Evolutionary conservation across 2,113 vertebrate genomes (phyloP), one percentile per base, ranked within the genome.

Genomic region (Ophiodon elongatus): DNA sequence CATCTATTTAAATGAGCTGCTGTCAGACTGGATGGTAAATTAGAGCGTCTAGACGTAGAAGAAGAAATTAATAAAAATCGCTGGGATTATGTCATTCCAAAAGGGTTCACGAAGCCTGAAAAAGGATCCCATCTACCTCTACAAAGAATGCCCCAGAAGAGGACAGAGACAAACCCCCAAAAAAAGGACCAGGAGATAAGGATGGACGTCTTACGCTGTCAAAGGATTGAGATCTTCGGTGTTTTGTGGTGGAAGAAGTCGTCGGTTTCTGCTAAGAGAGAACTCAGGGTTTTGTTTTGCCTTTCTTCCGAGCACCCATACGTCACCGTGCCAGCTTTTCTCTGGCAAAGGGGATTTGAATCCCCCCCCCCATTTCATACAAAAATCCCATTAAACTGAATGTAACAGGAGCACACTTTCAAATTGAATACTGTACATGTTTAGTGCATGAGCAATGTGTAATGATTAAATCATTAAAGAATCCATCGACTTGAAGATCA

Each of bases 231-330:
- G 88, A 85, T 89, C 93, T 93, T 91, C 79, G 75, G 73, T 84
- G 92, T 78, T 92, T 88, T 88, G 73, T 14, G 67, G 91, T 8
- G 72, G 89, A 59, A 80, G 80, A 79, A 43, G 89, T 64, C 82
- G 33, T 86, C 73, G 6, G 75, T 83, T 65, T 95, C 94, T 95
- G 95, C 93, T 94, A 93, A 90, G 85, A 95, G 83, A 96, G 88
- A 95, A 91, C 89, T 89, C 79, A 85, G 69, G 60, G 35, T 85
- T 90, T 89, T 81, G 77, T 79, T 84, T 78, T 52, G 23, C 33
- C 57, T 72, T 47, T 39, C 6, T 43, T 76, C 19, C 10, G 64
- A 37, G 27, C 1, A 37, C n/a, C 31, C 72, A 56, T 5, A 27
- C 56, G 33, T 33, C 10, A 52, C 10, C 11, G 3, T 56, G 39